Evolutionary conservation across 2,888 invertebrate genomes (phyloP), one percentile per base, ranked within the genome.

Genomic region (Euzophera pinguis): DNA sequence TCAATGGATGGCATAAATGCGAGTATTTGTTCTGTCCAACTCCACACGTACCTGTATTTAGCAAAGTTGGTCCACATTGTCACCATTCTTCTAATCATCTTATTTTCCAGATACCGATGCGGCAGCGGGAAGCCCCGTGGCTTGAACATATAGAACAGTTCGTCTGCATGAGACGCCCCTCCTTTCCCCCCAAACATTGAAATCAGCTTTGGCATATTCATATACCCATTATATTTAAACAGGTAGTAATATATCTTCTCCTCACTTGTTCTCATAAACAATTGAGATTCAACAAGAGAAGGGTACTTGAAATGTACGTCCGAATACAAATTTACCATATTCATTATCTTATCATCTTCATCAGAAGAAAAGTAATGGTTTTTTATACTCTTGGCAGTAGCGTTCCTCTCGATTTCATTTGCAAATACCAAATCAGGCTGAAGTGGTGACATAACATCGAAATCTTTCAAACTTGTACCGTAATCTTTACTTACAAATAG

Each of bases 41-140:
- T n/a, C n/a, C n/a, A n/a, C n/a, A n/a, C n/a, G n/a, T n/a, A 90
- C 90, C 80, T 72, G 61, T 79, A 84, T 60, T 90, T 90, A 1
- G 90, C 90, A 53, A 90, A 90, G 64, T 90, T 90, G 0, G 89
- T 89, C 89, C 89, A 90, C 60, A 90, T 62, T 5, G 78, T 81
- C 22, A 87, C 77, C 84, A 90, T 85, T 1, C 79, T 67, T 38
- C 68, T 65, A 43, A 83, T 77, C 84, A 87, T 87, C 1, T 59
- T 57, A 9, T 60, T 65, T 60, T 90, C 90, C 12, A 83, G 59
- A 38, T 68, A 70, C 13, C 77, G 68, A n/a, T 78, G 74, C 0
- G 86, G 83, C 39, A 86, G 53, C 0, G 87, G 88, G 45, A 89
- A 75, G 1, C 75, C 70, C 43, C 79, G 78, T 0, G 89, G 84